Evolutionary conservation across 2,888 invertebrate species (phyloP).

Genomic region (Scaptomyza caliginosa): DNA sequence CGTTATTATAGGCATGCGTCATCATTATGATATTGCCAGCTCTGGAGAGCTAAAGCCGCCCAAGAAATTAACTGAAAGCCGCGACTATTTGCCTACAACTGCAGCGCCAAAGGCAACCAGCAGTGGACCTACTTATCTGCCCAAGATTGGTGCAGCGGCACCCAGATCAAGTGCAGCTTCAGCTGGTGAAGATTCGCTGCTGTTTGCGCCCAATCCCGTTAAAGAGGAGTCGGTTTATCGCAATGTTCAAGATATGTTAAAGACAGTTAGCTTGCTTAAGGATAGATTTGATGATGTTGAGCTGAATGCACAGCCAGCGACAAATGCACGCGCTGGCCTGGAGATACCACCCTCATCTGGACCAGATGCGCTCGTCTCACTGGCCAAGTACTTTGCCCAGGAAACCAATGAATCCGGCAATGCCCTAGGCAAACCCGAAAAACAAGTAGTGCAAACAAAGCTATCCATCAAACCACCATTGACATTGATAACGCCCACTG

Average conservation of each 20-base stretch:
- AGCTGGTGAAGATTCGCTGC: conserved; percentile 66
- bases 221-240: conserved; percentile 85
- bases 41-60: conserved; percentile 61
- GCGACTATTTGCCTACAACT: conserved; percentile 65
- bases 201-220: conserved; percentile 74
- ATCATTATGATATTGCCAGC: conserved; percentile 66
- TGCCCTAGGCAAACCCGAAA: conserved; percentile 62
- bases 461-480: conserved; percentile 40
- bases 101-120: conserved; percentile 65
- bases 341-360: conserved; percentile 90
- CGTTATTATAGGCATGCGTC: conserved; percentile 75
- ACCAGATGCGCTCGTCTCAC: conserved; percentile 90
- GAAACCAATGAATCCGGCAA: conserved; percentile 81
- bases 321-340: conserved; percentile 86
- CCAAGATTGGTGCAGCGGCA: conserved; percentile 55
- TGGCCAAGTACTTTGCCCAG: conserved; percentile 91
- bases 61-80: conserved; percentile 46
- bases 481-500: conserved; percentile 40
- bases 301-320: conserved; percentile 83
- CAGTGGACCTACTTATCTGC: conserved; percentile 81
- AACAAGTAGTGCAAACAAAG: conserved; percentile 49
- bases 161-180: conserved; percentile 57
- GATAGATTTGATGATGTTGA: conserved; percentile 84
- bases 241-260: conserved; percentile 89
- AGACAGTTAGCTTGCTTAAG: conserved; percentile 87